phyloP scores from a whole-genome alignment of 2,888 invertebrate genomes.

The Boloria euphrosyne region DNA sequence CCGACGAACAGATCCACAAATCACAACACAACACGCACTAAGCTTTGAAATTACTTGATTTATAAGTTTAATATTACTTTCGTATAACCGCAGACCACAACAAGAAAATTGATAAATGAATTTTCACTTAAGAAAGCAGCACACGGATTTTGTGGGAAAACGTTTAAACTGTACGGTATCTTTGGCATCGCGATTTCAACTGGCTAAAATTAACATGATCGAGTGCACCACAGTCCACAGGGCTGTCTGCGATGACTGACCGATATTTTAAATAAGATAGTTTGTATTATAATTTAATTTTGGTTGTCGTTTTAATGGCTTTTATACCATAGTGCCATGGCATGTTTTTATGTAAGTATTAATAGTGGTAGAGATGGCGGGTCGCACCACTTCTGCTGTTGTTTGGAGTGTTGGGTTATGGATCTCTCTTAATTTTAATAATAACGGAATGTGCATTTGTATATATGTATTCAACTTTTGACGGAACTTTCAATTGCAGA shows the following conservation, averaged over 20 bases:
- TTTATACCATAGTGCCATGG: not conserved
- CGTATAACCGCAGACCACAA: slow-evolving; percentile 33
- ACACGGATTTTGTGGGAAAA: slow-evolving; percentile 14
- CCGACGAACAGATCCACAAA: not conserved
- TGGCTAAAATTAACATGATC: slow-evolving; percentile 76
- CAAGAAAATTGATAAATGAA: slow-evolving; percentile 15
- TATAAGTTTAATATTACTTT: slow-evolving; percentile 18
- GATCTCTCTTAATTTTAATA: too few relatives aligned
- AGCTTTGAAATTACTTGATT: slow-evolving; percentile 3
- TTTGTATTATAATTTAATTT: slow-evolving; percentile 1
- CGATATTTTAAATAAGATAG: slow-evolving; percentile 35
- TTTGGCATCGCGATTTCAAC: slow-evolving; percentile 74
- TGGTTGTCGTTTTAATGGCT: not conserved
- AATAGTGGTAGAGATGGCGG: too few relatives aligned
- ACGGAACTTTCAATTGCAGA: too few relatives aligned
- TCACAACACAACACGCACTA: slow-evolving; percentile 15
- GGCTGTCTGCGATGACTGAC: slow-evolving; percentile 39
- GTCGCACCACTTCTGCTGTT: too few relatives aligned
- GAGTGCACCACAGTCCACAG: slow-evolving; percentile 48
- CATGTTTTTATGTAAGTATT: too few relatives aligned
- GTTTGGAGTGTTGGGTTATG: too few relatives aligned
- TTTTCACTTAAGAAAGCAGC: slow-evolving; percentile 37
- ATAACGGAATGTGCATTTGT: too few relatives aligned
- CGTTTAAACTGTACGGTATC: slow-evolving; percentile 41
- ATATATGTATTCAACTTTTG: too few relatives aligned